A percentile compares a stretch with the other conserved stretches of the same genome.
phyloP scores from a whole-genome alignment of 2,888 invertebrate genomes.

The Holacanthella duospinosa region DNA sequence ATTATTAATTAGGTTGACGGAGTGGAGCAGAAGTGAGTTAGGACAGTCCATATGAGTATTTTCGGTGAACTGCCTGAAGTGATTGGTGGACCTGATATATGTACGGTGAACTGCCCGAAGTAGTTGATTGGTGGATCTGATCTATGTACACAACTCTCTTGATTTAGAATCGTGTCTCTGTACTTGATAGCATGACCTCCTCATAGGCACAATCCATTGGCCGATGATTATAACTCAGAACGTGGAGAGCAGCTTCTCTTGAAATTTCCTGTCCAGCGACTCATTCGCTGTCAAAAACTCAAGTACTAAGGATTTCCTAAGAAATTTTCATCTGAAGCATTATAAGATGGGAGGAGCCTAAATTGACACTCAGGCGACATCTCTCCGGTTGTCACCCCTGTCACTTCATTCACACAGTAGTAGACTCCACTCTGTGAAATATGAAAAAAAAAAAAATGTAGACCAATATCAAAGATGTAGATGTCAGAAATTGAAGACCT shows the following conservation, averaged over 20 bases:
- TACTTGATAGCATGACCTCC: conserved; percentile 22
- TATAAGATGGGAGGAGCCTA: conserved; percentile 33
- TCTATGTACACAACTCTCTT: not conserved
- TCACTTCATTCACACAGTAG: conserved; percentile 34
- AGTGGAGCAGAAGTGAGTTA: too few species aligned
- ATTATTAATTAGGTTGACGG: too few species aligned
- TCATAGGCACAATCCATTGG: conserved; percentile 16
- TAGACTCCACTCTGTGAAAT: conserved; percentile 33
- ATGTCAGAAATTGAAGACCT: too few species aligned
- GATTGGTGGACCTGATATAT: not conserved
- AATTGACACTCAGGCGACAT: conserved; percentile 32
- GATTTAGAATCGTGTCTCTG: not conserved
- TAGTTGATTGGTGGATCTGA: not conserved
- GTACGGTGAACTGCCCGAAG: too few species aligned
- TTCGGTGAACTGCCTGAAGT: not conserved
- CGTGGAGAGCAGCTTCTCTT: conserved; percentile 26
- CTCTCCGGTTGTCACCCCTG: conserved; percentile 26
- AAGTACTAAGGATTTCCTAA: conserved; percentile 20
- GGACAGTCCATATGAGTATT: conserved; percentile 18
- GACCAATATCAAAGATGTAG: too few species aligned
- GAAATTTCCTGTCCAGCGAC: conserved; percentile 15
- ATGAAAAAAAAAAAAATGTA: too few species aligned
- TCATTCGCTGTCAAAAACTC: conserved; percentile 30
- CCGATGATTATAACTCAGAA: conserved; percentile 11
- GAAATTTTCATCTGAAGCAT: conserved; percentile 9